Base-by-base conservation (phyloP, 2,113 vertebrate species). In the Plecturocebus donacophilus region DNA sequence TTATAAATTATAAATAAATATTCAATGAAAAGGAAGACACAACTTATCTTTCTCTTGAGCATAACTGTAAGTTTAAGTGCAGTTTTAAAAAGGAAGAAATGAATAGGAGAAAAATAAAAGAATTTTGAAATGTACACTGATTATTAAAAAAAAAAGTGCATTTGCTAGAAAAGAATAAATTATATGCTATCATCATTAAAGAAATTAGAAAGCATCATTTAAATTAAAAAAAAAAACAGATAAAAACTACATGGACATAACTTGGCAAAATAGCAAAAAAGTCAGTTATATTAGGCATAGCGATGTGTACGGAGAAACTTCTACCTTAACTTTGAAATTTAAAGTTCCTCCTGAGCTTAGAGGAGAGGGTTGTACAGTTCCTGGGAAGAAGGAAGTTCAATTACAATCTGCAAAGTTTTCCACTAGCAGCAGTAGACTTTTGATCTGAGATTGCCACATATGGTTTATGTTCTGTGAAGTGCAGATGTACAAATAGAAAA, bases 391-490 rank as follows among this genome's bases (percentile, higher is more conserved):
- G 94, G 40, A 92, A 92, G 47, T 61, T 94, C 85, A 92, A 68
- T 93, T 92, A 91, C n/a, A 92, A 90, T 81, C 91, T 27, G 54
- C 45, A 88, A 45, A 89, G 68, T 40, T 96, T 90, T 91, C 54
- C 47, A 90, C 54, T 16, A 93, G 71, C 47, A 93, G 73, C 73
- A 89, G 89, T 86, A 95, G 27, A 6, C 64, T 89, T 96, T 96
- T 95, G 95, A 93, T 92, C 73, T 79, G 40, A 95, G 58, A 66
- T 88, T 95, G 71, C 71, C 52, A 47, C 81, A 70, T 38, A 38
- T 17, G 27, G 52, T 64, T 94, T 87, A 54, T 88, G 54, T 75
- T 87, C 86, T 94, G 49, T 82, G 77, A 91, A 96, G 68, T 66
- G 47, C 56, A 86, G 42, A 77, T 14, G 47, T 76, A 64, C 90